These are phyloP conservation scores for Drosophila santomea DNA, from an alignment of 1,140 invertebrate species.

Conservation along the genomic window DNA sequence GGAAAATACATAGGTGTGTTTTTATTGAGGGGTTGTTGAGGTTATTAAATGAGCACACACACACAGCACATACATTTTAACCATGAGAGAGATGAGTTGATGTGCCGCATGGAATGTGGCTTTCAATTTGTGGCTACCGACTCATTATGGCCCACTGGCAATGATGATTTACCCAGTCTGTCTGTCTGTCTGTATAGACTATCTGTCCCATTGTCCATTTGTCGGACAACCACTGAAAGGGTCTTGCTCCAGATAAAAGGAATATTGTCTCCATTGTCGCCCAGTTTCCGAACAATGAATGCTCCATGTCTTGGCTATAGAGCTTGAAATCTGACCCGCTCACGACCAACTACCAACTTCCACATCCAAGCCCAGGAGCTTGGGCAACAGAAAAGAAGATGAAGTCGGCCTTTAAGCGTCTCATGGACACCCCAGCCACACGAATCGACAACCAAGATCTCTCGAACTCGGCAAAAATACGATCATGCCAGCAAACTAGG, in stretches of 20 bases:
- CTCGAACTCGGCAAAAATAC: not conserved
- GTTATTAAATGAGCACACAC: conserved; percentile 34
- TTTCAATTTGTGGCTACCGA: conserved; percentile 24
- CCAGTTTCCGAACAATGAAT: conserved; percentile 15
- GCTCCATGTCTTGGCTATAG: not conserved
- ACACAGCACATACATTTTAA: not conserved
- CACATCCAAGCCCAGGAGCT: conserved; percentile 31
- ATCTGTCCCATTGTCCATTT: not conserved
- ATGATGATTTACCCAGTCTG: conserved; percentile 1
- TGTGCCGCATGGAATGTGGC: not conserved
- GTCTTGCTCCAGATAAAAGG: conserved; percentile 37
- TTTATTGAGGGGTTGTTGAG: not conserved
- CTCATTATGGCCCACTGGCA: conserved; percentile 4
- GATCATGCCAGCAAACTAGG: not conserved
- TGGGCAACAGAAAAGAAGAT: not conserved
- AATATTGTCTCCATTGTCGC: conserved; percentile 57
- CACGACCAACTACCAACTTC: conserved; percentile 41
- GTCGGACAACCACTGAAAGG: not conserved
- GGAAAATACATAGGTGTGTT: not conserved
- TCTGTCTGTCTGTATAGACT: not conserved
- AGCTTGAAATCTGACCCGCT: conserved; percentile 58
- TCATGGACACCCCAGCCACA: conserved; percentile 16
- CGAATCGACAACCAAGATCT: conserved; percentile 22
- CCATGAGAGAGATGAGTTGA: not conserved
- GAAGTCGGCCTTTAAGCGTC: conserved; percentile 7